A percentile compares a stretch with the other conserved stretches of the same genome.
These are phyloP conservation scores for Elgaria multicarinata DNA, from an alignment of 2,113 vertebrate species.

Conservation along the genomic window DNA sequence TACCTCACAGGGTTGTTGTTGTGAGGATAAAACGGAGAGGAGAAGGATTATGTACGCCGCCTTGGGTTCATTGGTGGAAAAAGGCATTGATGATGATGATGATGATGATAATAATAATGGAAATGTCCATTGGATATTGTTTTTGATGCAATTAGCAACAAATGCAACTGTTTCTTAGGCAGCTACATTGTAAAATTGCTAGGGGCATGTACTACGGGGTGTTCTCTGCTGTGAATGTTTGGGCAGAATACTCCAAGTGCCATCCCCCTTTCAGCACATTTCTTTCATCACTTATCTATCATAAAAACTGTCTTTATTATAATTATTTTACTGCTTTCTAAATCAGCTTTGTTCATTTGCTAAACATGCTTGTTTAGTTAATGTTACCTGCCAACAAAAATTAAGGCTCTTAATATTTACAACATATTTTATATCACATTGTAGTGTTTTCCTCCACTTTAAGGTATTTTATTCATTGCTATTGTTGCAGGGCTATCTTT, in stretches of 20 bases:
- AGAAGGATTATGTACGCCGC: no score
- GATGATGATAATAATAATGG: background rate
- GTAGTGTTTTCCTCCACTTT: background rate
- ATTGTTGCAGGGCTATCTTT: background rate
- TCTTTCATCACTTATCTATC: background rate
- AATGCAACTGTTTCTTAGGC: background rate
- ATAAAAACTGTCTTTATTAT: background rate
- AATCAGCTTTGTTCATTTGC: background rate
- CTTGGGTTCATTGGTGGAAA: no score
- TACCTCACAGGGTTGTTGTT: no score
- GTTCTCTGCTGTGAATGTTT: background rate
- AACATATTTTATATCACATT: background rate
- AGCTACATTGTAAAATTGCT: background rate
- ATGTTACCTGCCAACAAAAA: constrained; percentile 13
- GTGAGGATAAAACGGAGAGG: no score
- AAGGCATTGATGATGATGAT: no score
- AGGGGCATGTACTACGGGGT: background rate
- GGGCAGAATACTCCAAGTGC: background rate
- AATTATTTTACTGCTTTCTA: background rate
- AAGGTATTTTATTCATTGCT: constrained; percentile 17
- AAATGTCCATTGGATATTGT: background rate
- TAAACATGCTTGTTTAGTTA: background rate
- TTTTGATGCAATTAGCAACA: background rate
- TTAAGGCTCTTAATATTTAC: background rate
- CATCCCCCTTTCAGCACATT: background rate